A percentile compares a stretch with the other conserved stretches of the same genome.
Evolutionary conservation across 23 tunicate species (phyloP).

Genomic region (Diplosoma virens): DNA sequence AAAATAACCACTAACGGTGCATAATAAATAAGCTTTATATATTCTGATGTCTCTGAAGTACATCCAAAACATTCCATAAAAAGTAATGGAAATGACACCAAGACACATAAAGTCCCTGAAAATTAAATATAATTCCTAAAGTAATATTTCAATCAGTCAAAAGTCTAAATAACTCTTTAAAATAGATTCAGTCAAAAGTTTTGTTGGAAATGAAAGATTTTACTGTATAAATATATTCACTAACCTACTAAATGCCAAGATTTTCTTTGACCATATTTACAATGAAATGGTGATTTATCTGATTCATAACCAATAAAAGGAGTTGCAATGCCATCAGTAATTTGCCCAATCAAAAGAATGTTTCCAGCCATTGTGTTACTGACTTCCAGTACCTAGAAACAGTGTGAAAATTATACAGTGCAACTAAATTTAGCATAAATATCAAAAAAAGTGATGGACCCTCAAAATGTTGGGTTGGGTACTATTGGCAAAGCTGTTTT

Average conservation of each 20-base stretch:
- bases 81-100: conserved; percentile 69
- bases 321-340: conserved; percentile 95
- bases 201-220: not conserved
- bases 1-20: conserved; percentile 89
- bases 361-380: conserved; percentile 90
- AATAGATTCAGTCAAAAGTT: not conserved
- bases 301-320: conserved; percentile 97
- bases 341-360: conserved; percentile 82
- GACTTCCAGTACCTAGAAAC: conserved; percentile 67
- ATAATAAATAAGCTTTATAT: conserved; percentile 79
- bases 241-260: conserved; percentile 96
- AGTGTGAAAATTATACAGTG: not conserved
- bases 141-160: not conserved
- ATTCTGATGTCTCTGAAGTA: conserved; percentile 60
- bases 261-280: conserved; percentile 88
- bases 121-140: not conserved
- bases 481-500: too few relatives aligned
- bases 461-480: too few relatives aligned
- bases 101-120: conserved; percentile 85
- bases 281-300: conserved; percentile 55
- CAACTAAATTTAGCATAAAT: too few relatives aligned
- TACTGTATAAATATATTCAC: too few relatives aligned
- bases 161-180: not conserved
- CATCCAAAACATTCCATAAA: conserved; percentile 80
- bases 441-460: too few relatives aligned